Conservation (phyloP, 2,113 vertebrate species). For the Sapajus apella region DNA sequence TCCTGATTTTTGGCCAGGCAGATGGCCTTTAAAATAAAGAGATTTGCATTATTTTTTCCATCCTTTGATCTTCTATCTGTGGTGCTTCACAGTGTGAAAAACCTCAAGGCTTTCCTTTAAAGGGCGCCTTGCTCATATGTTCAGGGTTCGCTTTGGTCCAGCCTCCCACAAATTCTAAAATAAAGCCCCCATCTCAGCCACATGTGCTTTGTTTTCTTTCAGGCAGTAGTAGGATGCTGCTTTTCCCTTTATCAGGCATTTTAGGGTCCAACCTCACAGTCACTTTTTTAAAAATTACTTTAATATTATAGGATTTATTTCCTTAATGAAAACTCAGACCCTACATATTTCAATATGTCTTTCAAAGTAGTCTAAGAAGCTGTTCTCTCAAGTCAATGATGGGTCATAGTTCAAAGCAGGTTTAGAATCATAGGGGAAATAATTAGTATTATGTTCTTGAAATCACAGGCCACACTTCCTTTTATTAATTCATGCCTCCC, state of each 20-base stretch:
- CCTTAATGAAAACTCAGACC: neutral
- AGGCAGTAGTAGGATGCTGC: neutral
- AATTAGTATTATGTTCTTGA: neutral
- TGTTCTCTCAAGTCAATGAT: neutral
- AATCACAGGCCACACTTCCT: neutral
- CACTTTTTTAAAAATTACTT: neutral
- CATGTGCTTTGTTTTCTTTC: neutral
- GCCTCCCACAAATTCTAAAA: neutral
- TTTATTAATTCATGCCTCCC: neutral
- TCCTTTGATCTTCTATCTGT: neutral
- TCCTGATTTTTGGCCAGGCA: neutral
- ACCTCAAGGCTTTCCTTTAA: neutral
- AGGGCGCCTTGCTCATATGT: neutral
- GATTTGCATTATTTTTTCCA: neutral
- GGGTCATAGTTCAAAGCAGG: neutral
- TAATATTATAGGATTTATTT: constrained; percentile 39
- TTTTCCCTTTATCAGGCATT: neutral
- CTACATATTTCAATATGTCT: neutral
- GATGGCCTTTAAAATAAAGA: neutral
- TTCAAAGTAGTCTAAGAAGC: neutral
- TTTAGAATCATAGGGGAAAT: neutral
- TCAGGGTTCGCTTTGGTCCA: neutral
- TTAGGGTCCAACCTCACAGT: neutral
- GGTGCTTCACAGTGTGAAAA: neutral
- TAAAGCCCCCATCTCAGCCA: neutral